These are phyloP conservation scores for Mesitornis unicolor DNA, from an alignment of 2,113 vertebrate species.

Conservation along the genomic window DNA sequence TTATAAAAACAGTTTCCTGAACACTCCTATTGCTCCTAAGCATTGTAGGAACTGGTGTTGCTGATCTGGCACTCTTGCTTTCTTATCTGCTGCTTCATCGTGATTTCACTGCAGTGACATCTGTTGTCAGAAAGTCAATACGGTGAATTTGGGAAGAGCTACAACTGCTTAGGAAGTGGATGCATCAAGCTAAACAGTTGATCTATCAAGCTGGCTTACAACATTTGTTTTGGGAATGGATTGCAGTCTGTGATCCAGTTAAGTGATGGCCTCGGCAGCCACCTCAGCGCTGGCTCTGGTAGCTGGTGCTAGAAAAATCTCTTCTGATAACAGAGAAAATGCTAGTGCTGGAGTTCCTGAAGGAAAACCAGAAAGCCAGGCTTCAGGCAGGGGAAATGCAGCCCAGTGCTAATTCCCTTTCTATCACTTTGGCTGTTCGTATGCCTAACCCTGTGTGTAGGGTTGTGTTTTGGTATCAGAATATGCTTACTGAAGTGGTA, in stretches of 20 bases:
- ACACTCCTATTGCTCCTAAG: background rate
- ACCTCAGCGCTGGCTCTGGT: background rate
- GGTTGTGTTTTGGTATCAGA: background rate
- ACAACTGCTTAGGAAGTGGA: conserved; percentile 18
- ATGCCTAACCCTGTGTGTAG: background rate
- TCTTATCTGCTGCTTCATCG: conserved; percentile 45
- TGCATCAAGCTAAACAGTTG: background rate
- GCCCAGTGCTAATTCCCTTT: background rate
- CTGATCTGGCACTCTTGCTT: background rate
- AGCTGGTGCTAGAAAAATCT: background rate
- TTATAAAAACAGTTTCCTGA: background rate
- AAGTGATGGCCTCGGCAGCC: background rate
- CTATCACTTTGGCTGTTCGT: background rate
- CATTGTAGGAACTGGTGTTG: background rate
- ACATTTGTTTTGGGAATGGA: conserved; percentile 39
- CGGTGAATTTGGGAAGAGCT: conserved; percentile 2
- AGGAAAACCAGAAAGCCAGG: background rate
- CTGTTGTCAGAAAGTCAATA: conserved; percentile 53
- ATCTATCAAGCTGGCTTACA: conserved; percentile 38
- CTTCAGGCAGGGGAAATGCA: background rate
- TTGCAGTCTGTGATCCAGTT: background rate
- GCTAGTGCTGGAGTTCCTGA: background rate
- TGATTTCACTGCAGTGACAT: conserved; percentile 19
- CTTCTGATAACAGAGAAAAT: background rate
- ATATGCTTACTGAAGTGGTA: background rate